Evolutionary conservation across 1,140 invertebrate genomes (phyloP).

Genomic region (Elymnias hypermnestra): DNA sequence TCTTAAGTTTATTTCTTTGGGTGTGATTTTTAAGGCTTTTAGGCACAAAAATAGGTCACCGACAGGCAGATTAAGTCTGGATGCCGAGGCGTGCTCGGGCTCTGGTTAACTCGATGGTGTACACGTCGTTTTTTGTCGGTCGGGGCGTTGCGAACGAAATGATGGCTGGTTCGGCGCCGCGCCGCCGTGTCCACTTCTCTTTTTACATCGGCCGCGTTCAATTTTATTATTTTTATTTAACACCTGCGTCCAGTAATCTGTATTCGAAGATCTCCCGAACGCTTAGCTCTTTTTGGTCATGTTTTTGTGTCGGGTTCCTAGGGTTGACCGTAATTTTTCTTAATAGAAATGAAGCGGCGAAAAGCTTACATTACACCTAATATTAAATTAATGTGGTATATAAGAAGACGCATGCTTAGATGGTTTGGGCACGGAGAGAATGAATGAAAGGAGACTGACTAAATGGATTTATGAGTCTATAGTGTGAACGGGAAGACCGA

Average conservation of each 20-base stretch:
- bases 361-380: too few species aligned
- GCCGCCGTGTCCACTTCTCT: constrained; percentile 59
- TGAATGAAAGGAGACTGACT: too few species aligned
- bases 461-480: too few species aligned
- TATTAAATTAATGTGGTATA: too few species aligned
- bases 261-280: constrained; percentile 71
- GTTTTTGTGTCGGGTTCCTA: constrained; percentile 51
- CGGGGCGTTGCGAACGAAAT: constrained; percentile 62
- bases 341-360: too few species aligned
- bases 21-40: constrained; percentile 42
- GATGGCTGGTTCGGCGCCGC: constrained; percentile 62
- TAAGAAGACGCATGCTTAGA: too few species aligned
- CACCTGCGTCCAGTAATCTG: constrained; percentile 72
- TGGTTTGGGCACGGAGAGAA: too few species aligned
- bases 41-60: constrained; percentile 41
- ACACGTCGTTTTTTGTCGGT: constrained; percentile 57
- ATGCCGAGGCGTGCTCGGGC: constrained; percentile 35
- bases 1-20: too few species aligned
- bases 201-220: constrained; percentile 61
- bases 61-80: constrained; percentile 41
- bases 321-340: too few species aligned
- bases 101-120: constrained; percentile 47
- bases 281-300: constrained; percentile 70
- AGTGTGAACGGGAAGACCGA: too few species aligned
- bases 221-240: constrained; percentile 75